Evolutionary conservation across 1,140 invertebrate genomes (phyloP), one percentile per base, ranked within the genome.

Genomic region (Formica exsecta): DNA sequence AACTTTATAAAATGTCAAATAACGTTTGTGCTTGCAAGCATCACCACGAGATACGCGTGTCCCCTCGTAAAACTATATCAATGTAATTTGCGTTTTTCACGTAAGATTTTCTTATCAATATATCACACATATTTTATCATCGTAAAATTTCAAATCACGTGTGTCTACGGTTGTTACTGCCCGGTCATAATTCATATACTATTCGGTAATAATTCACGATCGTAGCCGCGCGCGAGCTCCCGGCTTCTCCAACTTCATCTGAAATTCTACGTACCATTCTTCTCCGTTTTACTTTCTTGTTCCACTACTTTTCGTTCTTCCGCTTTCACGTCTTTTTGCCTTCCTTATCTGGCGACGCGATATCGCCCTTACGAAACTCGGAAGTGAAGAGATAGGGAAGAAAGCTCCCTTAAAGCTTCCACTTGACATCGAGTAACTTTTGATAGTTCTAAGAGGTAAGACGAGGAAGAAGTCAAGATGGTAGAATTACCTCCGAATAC

Each of bases 291-390:
- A 76, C 71, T 64, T 51, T 85, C 81, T 85, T 85, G 81, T 85
- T 77, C 61, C 44, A 77, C 44, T 85, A 65, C 74, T 85, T 77
- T 77, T 62, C 81, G 68, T 83, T 73, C 74, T 66, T 61, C 64
- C 61, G 61, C n/a, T 77, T 65, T 7, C 29, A 57, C 9, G 22
- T 85, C 32, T 85, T 80, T 41, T 75, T 61, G 64, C 36, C 44
- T 22, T 65, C 54, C 73, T 76, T 87, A 84, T 66, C 74, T 66
- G 22, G 22, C 38, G 59, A 51, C 84, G 75, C 84, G 74, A 85
- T 85, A 80, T 89, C 88, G 75, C 73, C 61, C 62, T 86, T 38
- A 76, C 71, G 57, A 90, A 89, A 90, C 59, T 90, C 83, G 74
- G 13, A 74, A 74, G 68, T 62, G 54, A 83, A 73, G 68, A 83